Conservation (phyloP, 2,113 vertebrate genomes). For the Pteronura brasiliensis region DNA sequence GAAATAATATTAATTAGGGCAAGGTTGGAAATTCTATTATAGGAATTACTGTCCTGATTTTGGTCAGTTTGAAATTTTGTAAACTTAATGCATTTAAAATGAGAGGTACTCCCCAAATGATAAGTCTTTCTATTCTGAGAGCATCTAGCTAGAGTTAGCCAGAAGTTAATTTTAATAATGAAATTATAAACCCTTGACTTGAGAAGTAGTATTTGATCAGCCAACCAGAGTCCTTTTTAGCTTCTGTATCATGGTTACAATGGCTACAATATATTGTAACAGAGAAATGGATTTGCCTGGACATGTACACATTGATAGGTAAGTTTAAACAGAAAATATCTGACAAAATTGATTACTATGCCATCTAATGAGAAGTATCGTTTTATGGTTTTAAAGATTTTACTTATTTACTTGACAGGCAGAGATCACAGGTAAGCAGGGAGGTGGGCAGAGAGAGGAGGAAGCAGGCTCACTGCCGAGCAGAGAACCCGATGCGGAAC, state of each 20-base stretch:
- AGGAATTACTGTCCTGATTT: not conserved
- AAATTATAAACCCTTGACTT: not conserved
- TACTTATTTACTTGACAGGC: too few species aligned
- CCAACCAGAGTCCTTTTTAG: constrained; percentile 2
- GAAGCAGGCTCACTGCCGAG: too few species aligned
- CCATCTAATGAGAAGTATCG: constrained; percentile 65
- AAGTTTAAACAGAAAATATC: constrained; percentile 43
- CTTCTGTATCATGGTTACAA: not conserved
- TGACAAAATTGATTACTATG: constrained; percentile 61
- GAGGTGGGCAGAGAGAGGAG: too few species aligned
- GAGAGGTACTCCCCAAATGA: not conserved
- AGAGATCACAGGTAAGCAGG: too few species aligned
- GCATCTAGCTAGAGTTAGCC: not conserved
- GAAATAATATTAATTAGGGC: not conserved
- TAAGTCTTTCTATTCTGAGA: not conserved
- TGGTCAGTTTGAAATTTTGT: not conserved
- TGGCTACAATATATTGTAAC: not conserved
- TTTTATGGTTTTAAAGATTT: constrained; percentile 47
- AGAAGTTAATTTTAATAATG: constrained; percentile 24
- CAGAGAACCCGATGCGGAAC: rapidly evolving
- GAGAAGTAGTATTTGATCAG: constrained; percentile 4
- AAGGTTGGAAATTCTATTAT: not conserved
- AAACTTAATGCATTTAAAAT: constrained; percentile 26
- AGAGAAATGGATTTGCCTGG: constrained; percentile 52
- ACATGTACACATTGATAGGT: not conserved